These are phyloP conservation scores for Alitta virens DNA, from an alignment of 2,888 invertebrate species.

Conservation along the genomic window DNA sequence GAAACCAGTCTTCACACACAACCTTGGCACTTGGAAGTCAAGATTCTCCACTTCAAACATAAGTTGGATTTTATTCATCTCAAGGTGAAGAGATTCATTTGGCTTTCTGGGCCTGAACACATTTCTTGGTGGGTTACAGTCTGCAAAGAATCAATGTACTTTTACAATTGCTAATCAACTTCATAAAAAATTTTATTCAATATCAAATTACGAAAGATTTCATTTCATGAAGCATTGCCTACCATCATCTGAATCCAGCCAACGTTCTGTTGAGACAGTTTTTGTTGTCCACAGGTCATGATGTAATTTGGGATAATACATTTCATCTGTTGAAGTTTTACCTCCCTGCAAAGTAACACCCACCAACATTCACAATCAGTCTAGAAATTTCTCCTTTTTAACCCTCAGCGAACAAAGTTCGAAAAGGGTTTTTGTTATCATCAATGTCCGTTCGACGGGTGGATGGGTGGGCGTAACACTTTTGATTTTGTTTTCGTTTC, in stretches of 20 bases:
- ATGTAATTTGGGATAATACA: conserved; percentile 4
- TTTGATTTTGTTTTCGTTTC: no score
- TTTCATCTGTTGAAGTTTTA: neutral
- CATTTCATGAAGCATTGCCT: no score
- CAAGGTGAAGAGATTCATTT: conserved; percentile 61
- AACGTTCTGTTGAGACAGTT: conserved; percentile 38
- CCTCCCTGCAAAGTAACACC: neutral
- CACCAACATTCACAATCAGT: no score
- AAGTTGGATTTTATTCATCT: conserved; percentile 64
- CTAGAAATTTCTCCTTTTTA: no score
- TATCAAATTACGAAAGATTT: no score
- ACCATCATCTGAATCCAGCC: conserved; percentile 27
- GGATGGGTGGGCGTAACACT: no score
- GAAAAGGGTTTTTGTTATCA: no score
- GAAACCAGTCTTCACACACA: conserved; percentile 63
- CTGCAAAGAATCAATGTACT: conserved; percentile 15
- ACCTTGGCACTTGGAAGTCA: conserved; percentile 60
- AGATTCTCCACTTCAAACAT: conserved; percentile 66
- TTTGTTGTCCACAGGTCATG: conserved; percentile 37
- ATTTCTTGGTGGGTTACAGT: no score
- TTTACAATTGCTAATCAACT: no score
- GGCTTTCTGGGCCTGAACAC: conserved; percentile 41
- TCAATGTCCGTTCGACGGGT: no score
- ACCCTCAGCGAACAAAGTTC: no score
- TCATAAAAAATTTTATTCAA: no score